phyloP scores from a whole-genome alignment of 1,140 invertebrate genomes.

The Proctacanthus coquilletti region DNA sequence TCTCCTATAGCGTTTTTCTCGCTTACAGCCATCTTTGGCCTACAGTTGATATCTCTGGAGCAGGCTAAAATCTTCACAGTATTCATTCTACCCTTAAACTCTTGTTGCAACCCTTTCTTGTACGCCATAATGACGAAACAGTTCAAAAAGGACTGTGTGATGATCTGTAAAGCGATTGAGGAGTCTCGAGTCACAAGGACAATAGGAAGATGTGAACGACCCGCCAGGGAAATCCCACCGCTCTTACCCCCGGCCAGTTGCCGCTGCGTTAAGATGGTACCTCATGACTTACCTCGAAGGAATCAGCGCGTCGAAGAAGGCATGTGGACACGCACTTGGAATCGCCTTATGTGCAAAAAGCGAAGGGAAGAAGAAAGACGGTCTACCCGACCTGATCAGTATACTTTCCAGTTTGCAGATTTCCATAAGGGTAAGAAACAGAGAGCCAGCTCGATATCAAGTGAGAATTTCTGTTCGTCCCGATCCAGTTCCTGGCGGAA shows the following conservation, averaged over 20 bases:
- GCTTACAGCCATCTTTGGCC: slow-evolving; percentile 77
- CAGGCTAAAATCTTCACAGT: slow-evolving; percentile 95
- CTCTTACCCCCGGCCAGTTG: slow-evolving; percentile 40
- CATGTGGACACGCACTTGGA: slow-evolving; percentile 17
- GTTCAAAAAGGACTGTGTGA: slow-evolving; percentile 93
- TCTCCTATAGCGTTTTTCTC: slow-evolving; percentile 95
- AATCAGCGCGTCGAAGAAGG: slow-evolving; percentile 19
- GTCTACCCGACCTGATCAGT: slow-evolving; percentile 41
- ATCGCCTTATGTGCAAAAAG: slow-evolving; percentile 9
- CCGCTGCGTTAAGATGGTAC: slow-evolving; percentile 37
- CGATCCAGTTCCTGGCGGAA: slow-evolving; percentile 65
- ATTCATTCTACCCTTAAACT: slow-evolving; percentile 87
- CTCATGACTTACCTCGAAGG: slow-evolving; percentile 43
- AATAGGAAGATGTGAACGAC: slow-evolving; percentile 69
- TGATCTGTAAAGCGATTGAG: slow-evolving; percentile 88
- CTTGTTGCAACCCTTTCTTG: slow-evolving; percentile 91
- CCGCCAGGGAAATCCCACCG: slow-evolving; percentile 50
- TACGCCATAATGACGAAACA: slow-evolving; percentile 95
- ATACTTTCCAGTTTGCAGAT: slow-evolving; percentile 66
- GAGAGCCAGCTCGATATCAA: slow-evolving; percentile 66
- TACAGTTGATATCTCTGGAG: slow-evolving; percentile 80
- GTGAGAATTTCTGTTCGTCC: slow-evolving; percentile 78
- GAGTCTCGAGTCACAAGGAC: slow-evolving; percentile 77
- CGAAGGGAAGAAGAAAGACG: slow-evolving; percentile 18
- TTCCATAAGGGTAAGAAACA: slow-evolving; percentile 54